Evolutionary conservation across 2,888 invertebrate genomes (phyloP).

Genomic region (Aradus depressus): DNA sequence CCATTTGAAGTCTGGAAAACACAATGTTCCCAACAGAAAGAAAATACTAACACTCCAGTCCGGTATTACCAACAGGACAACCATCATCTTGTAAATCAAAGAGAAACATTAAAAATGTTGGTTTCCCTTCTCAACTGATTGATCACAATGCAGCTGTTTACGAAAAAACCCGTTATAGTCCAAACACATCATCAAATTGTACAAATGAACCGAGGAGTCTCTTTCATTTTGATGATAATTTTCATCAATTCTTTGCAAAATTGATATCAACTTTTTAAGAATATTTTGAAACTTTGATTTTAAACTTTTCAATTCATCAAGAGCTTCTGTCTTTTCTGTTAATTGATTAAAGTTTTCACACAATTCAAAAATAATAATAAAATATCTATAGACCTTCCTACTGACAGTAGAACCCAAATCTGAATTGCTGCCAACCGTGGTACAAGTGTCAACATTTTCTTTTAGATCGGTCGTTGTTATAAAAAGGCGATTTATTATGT

Average conservation of each 20-base stretch:
- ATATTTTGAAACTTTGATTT: neutral
- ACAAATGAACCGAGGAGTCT: neutral
- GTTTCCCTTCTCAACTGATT: too few relatives aligned
- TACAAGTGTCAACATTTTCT: neutral
- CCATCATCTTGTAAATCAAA: too few relatives aligned
- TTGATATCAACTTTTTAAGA: conserved; percentile 3
- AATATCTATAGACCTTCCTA: conserved; percentile 1
- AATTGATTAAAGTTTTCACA: conserved; percentile 7
- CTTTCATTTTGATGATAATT: conserved; percentile 1
- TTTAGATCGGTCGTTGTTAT: neutral
- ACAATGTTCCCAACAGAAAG: too few relatives aligned
- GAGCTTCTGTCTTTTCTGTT: neutral
- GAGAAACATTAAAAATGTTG: too few relatives aligned
- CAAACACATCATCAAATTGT: conserved; percentile 13
- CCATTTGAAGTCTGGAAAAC: too few relatives aligned
- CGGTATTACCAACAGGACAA: too few relatives aligned
- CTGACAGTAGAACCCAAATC: neutral
- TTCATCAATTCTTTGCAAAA: conserved; percentile 9
- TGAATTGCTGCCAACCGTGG: neutral
- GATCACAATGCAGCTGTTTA: conserved; percentile 6
- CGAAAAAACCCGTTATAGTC: conserved; percentile 10
- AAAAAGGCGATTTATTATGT: conserved; percentile 8
- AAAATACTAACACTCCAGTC: too few relatives aligned
- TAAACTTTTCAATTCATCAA: too few relatives aligned
- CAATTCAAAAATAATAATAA: conserved; percentile 3